Evolutionary conservation across 1,140 invertebrate genomes (phyloP), one percentile per base, ranked within the genome.

Genomic region (Sitobion miscanthi): DNA sequence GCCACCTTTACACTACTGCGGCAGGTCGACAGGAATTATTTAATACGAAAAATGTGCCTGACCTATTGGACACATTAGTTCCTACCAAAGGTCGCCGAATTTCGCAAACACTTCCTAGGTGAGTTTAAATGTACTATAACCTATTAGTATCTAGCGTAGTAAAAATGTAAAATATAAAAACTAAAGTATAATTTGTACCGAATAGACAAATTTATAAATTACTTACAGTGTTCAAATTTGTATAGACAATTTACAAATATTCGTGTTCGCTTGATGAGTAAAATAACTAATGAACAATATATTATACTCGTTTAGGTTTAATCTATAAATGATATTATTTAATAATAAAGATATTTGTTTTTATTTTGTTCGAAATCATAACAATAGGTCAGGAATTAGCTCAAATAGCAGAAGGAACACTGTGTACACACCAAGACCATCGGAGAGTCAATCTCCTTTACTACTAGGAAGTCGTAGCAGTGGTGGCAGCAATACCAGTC

Each of bases 381-480:
- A 25, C 35, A 30, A 93, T 23, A 93, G 91, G 49, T 85, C 91
- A 6, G 42, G 20, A 2, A 52, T 93, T 17, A 38, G 49, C 8
- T 90, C 91, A 5, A 93, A 93, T 94, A 95, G 87, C 94, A 95
- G 57, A 95, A 94, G 94, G 95, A 94, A 89, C 8, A 94, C 93
- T 35, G 49, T 94, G 45, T 94, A 86, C 57, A 69, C 93, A 30
- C 83, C 52, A 49, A 85, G 62, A 95, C 95, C 93, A 94, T 96
- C 96, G 54, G 96, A 97, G 94, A 97, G 97, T 94, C 96, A 97
- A 94, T 97, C 97, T 69, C 97, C 97, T 4, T 95, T 97, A 92
- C 95, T 97, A 82, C 94, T 95, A 0, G 95, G 95, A 42, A 96
- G 91, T 89, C 77, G 93, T 23, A 92, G 90, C 38, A 92, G 91